phyloP scores from a whole-genome alignment of 37 sponge, comb jelly and placozoan species.

The Eunapius fragilis region DNA sequence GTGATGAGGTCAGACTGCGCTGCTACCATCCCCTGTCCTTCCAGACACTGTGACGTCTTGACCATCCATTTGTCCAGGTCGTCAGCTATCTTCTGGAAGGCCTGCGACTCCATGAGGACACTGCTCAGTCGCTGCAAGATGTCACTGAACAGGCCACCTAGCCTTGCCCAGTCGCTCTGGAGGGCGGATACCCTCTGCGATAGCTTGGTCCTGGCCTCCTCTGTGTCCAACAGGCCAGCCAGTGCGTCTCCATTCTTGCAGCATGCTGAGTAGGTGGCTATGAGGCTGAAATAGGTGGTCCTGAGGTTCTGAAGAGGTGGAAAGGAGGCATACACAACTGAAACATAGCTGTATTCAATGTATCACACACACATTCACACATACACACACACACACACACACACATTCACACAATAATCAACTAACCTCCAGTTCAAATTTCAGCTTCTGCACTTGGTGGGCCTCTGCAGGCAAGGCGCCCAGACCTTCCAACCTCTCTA shows the following conservation, averaged over 20 bases:
- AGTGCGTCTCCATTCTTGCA: constrained; percentile 42
- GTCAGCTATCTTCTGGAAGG: constrained; percentile 10
- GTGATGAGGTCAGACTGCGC: constrained; percentile 48
- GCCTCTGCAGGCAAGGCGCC: constrained; percentile 53
- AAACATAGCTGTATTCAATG: not conserved
- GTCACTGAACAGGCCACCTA: constrained; percentile 35
- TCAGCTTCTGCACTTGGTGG: constrained; percentile 46
- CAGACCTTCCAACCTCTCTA: constrained; percentile 24
- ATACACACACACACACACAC: constrained; percentile 32
- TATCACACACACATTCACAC: not conserved
- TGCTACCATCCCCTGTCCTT: constrained; percentile 39
- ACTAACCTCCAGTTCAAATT: constrained; percentile 52
- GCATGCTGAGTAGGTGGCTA: constrained; percentile 45
- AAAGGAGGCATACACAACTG: not conserved
- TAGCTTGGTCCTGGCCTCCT: constrained; percentile 16
- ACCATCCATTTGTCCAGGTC: constrained; percentile 65
- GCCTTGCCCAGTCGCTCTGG: constrained; percentile 46
- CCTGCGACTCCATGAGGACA: constrained; percentile 2
- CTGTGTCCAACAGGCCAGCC: constrained; percentile 18
- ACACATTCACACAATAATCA: constrained; percentile 26
- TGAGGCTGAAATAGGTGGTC: constrained; percentile 39
- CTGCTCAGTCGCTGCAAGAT: constrained; percentile 33
- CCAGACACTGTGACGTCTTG: constrained; percentile 7
- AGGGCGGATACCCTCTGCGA: constrained; percentile 18
- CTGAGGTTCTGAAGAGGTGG: constrained; percentile 37